Base-by-base conservation (phyloP, 2,797 vertebrate genomes). In the Platalea minor region DNA sequence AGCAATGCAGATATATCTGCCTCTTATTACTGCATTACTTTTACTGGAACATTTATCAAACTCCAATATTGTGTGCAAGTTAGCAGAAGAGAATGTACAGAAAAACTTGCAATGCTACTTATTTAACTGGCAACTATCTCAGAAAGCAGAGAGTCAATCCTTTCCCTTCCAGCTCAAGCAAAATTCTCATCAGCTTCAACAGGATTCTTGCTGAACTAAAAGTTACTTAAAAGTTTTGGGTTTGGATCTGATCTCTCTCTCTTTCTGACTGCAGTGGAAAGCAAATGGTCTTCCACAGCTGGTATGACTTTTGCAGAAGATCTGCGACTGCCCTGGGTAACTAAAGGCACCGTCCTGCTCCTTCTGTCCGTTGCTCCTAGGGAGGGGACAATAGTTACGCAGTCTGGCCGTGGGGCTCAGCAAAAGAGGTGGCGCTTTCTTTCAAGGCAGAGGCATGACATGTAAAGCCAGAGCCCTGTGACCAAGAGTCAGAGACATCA, bases 321-420 rank as follows among this genome's bases (percentile, higher is more conserved):
- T n/a, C 53, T 39, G 31, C 0, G 3, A n/a, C 43, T 48, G 76
- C 25, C 37, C 57, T 3, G 10, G 33, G 23, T 80, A 35, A 46
- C 41, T 39, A 50, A 70, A 74, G 65, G 31, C 70, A 39, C 28
- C 1, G 2, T 43, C 64, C 64, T 68, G 41, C 61, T 51, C 54
- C 68, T 76, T 43, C 61, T 45, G 17, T n/a, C 24, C 10, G 28
- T 79, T 2, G 1, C 0, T 23, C 20, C 51, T 10, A 6, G 23
- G n/a, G 48, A 88, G 48, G 18, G 24, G 21, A 70, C 23, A 41
- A 45, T 8, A 51, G 20, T 37, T 23, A 64, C 1, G 0, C 43
- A 31, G 29, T 31, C 56, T 88, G 39, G 31, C 73, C 0, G 0
- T 0, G 0, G 25, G 39, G 51, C 57, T 60, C 63, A 73, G 83